Conservation (phyloP, 2,888 invertebrate species). For the Cyrtodaria siliqua region DNA sequence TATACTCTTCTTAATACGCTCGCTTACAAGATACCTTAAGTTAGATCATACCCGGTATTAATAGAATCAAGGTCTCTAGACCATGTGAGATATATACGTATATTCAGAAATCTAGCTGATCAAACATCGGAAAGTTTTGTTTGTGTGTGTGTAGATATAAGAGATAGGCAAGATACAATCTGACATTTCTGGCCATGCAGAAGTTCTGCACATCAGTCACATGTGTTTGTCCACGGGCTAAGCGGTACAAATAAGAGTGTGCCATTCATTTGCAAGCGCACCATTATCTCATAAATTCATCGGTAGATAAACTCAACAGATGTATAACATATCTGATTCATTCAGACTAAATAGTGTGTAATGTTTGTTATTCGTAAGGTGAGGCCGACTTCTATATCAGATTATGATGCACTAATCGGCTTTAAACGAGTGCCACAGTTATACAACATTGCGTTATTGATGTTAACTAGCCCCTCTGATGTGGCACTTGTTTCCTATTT, state of each 20-base stretch:
- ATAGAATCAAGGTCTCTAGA: conserved; percentile 28
- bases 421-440: conserved; percentile 39
- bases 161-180: conserved; percentile 42
- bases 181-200: conserved; percentile 30
- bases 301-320: conserved; percentile 53
- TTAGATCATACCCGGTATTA: conserved; percentile 16
- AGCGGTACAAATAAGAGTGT: conserved; percentile 23
- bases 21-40: not conserved
- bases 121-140: conserved; percentile 31
- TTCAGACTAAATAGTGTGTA: conserved; percentile 48
- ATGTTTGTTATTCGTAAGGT: conserved; percentile 24
- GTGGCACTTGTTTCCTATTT: conserved; percentile 42
- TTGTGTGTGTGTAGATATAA: conserved; percentile 42
- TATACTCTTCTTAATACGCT: conserved; percentile 8
- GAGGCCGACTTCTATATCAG: conserved; percentile 27
- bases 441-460: conserved; percentile 17
- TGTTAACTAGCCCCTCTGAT: conserved; percentile 17
- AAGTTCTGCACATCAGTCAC: conserved; percentile 33
- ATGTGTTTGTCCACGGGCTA: conserved; percentile 46
- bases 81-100: conserved; percentile 5
- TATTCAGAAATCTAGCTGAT: not conserved
- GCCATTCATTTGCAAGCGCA: conserved; percentile 51
- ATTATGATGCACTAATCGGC: conserved; percentile 40
- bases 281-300: conserved; percentile 41
- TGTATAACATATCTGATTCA: conserved; percentile 52